Evolutionary conservation across 2,797 vertebrate species (phyloP).

Genomic region (Cryptoblepharus egeriae): DNA sequence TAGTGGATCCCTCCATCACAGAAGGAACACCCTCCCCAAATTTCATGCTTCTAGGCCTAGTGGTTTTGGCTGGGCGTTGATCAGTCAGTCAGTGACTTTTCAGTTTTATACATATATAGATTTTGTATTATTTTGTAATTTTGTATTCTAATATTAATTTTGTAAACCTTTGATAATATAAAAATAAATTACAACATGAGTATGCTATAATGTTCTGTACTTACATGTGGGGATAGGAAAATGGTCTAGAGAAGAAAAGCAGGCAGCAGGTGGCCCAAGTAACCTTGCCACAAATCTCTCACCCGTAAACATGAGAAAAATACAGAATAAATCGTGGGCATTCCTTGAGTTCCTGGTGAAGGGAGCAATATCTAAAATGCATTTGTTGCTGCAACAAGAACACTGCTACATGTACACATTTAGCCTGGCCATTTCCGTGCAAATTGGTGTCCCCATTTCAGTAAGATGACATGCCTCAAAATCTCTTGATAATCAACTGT

Average conservation of each 20-base stretch:
- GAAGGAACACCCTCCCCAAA: too few relatives aligned
- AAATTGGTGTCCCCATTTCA: neutral
- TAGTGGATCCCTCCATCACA: too few relatives aligned
- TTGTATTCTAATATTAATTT: too few relatives aligned
- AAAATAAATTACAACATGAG: conserved; percentile 45
- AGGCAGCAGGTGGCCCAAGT: neutral
- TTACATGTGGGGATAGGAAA: neutral
- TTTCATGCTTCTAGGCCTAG: too few relatives aligned
- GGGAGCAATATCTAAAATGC: neutral
- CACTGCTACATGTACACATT: neutral
- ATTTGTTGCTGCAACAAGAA: neutral
- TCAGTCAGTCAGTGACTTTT: too few relatives aligned
- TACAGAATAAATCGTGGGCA: too few relatives aligned
- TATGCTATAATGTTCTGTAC: conserved; percentile 12
- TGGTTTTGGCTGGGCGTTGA: too few relatives aligned
- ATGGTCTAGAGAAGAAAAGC: neutral
- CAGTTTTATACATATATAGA: too few relatives aligned
- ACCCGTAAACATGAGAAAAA: neutral
- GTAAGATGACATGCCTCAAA: neutral
- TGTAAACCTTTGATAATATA: conserved; percentile 49
- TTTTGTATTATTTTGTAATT: too few relatives aligned
- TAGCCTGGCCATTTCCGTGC: neutral
- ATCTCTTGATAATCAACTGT: neutral
- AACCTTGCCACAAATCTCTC: neutral
- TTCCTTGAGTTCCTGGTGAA: too few relatives aligned